Percentiles rank a stretch among this genome's conserved stretches.
phyloP scores from a whole-genome alignment of 2,888 invertebrate species.

The Frankliniella fusca region DNA sequence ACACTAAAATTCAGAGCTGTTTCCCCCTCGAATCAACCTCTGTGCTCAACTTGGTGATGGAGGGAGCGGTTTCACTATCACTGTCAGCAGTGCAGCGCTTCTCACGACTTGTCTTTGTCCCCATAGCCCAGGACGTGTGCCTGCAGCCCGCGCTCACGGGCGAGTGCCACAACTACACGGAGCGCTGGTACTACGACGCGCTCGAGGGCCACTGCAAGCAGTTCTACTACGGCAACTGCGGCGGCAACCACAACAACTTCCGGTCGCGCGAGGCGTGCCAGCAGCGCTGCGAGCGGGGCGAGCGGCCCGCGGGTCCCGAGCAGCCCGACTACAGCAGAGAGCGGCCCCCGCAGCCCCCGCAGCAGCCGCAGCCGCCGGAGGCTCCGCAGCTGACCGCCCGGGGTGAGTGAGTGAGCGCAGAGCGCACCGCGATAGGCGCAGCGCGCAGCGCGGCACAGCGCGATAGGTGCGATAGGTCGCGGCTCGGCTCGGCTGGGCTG shows the following conservation, averaged over 20 bases:
- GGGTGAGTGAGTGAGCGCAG: background rate
- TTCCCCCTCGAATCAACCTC: no score
- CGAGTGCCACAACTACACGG: conserved; percentile 69
- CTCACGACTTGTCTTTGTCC: background rate
- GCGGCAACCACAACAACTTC: conserved; percentile 88
- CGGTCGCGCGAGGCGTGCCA: conserved; percentile 61
- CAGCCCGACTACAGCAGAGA: conserved; percentile 29
- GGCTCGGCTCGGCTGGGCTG: no score
- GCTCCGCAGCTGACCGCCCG: background rate
- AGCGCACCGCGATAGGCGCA: background rate
- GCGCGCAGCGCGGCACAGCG: background rate
- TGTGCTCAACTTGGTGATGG: no score
- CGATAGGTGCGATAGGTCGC: no score
- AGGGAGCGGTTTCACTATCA: no score
- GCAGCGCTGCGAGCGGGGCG: conserved; percentile 56
- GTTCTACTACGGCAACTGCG: conserved; percentile 88
- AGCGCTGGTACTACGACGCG: conserved; percentile 80
- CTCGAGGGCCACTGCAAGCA: conserved; percentile 66
- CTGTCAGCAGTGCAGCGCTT: background rate
- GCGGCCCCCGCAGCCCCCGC: background rate
- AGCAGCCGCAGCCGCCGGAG: conserved; percentile 8
- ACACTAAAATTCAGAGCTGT: no score
- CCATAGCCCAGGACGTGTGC: conserved; percentile 63
- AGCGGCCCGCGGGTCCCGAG: conserved; percentile 44
- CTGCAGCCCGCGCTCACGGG: conserved; percentile 71